Conservation (phyloP, 1,140 invertebrate genomes). For the Ostrea denselamellosa region DNA sequence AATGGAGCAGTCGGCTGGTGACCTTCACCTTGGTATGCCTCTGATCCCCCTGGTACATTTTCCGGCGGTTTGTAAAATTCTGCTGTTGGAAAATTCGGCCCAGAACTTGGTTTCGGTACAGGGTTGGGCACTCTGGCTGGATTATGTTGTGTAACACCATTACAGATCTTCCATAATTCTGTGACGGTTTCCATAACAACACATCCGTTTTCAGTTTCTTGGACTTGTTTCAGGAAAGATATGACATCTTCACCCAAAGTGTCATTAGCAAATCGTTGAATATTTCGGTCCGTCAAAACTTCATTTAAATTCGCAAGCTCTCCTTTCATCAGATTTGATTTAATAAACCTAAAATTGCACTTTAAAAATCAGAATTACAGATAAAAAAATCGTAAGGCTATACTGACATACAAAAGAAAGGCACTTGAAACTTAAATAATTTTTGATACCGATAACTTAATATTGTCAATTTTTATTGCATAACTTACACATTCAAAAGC, state of each 20-base stretch:
- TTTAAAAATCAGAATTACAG: too few relatives aligned
- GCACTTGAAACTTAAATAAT: too few relatives aligned
- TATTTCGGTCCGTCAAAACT: not conserved
- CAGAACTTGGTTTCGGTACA: not conserved
- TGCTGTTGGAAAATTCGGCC: not conserved
- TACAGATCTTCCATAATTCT: not conserved
- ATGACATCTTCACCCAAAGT: not conserved
- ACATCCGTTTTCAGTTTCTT: slow-evolving; percentile 4
- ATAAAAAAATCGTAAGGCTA: too few relatives aligned
- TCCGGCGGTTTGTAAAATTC: not conserved
- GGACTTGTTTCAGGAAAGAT: not conserved
- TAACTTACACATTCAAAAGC: too few relatives aligned
- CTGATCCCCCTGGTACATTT: not conserved
- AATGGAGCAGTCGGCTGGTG: not conserved
- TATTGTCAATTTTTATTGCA: too few relatives aligned
- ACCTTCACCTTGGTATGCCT: not conserved
- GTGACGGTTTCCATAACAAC: slow-evolving; percentile 3
- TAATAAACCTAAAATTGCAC: not conserved
- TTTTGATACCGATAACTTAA: too few relatives aligned
- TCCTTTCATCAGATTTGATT: not conserved
- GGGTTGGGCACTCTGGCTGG: not conserved
- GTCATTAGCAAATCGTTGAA: not conserved
- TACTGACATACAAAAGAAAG: too few relatives aligned
- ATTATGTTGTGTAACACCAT: not conserved
- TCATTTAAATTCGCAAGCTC: not conserved